These are phyloP conservation scores for Anolis sagrei DNA, from an alignment of 2,113 vertebrate species.

Conservation along the genomic window DNA sequence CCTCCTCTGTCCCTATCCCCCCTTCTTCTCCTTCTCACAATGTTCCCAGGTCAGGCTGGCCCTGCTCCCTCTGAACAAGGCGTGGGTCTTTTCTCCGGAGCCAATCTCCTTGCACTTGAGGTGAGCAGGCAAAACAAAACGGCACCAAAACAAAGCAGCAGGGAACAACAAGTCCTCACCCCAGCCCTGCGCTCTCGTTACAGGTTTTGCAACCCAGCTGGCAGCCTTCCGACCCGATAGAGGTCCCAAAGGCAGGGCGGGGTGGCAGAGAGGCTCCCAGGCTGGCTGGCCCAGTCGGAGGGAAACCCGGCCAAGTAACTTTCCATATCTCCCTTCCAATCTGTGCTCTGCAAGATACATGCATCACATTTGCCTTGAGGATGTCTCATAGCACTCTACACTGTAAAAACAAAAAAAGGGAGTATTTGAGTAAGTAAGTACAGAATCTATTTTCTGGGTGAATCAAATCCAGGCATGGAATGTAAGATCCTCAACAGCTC, in stretches of 20 bases:
- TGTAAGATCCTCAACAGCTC: not conserved
- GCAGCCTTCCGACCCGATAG: not conserved
- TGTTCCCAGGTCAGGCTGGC: not conserved
- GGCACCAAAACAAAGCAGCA: not conserved
- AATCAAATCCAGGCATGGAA: no score
- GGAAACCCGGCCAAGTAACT: not conserved
- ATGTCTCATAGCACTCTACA: no score
- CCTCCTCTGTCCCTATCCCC: not conserved
- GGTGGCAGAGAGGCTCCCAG: not conserved
- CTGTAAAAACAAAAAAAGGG: no score
- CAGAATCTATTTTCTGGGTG: no score
- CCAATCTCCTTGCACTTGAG: fast-evolving
- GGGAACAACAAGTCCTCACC: constrained; percentile 21
- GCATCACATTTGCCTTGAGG: no score
- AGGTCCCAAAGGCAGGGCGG: not conserved
- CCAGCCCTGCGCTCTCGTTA: not conserved
- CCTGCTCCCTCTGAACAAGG: not conserved
- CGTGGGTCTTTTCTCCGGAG: not conserved
- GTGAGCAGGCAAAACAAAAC: not conserved
- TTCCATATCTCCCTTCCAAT: not conserved
- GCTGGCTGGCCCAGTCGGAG: not conserved
- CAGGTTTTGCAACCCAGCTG: not conserved
- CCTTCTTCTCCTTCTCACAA: not conserved
- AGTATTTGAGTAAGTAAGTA: no score
- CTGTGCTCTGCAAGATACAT: no score